Evolutionary conservation across 2,888 invertebrate species (phyloP), one percentile per base, ranked within the genome.

Genomic region (Trissolcus japonicus): DNA sequence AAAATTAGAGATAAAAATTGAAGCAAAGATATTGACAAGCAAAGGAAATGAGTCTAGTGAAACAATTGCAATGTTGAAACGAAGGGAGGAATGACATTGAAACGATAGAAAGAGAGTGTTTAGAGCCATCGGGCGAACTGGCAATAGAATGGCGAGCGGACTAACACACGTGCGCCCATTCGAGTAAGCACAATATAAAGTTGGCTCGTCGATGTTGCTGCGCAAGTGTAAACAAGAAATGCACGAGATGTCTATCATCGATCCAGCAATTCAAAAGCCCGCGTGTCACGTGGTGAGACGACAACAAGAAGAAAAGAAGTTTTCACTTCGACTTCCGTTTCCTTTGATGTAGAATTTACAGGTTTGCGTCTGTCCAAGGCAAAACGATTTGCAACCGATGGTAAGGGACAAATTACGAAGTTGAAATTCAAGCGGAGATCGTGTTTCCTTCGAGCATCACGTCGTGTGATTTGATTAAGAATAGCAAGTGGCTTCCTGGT

Each of bases 401-500:
- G 46, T 1, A 46, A 11, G 46, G 46, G n/a, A 46, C 14, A 46
- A 16, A 46, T 46, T 16, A 14, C n/a, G 14, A 43, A 43, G 46
- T 16, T 46, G 46, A 16, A 46, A 57, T 57, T 54, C 35, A 56
- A 67, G 53, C 43, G n/a, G 25, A 60, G 69, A 69, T 76, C 63
- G 51, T 60, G 60, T 69, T 69, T 59, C 69, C 60, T 4, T 6
- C 46, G 63, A 54, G 65, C 63, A 48, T 57, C 62, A 71, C 35
- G 53, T 72, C 67, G 63, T 68, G 6, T 72, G 77, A 77, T 77
- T 77, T 77, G 72, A 77, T 77, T 77, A 72, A 63, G 72, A 51
- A 41, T 53, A 59, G 56, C 56, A 63, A 72, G 56, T 71, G 76
- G 76, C 76, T 76, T 72, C 76, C 61, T 72, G 72, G 72, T 62